Base-by-base conservation (phyloP, 2,113 vertebrate genomes). In the Leptosomus discolor region DNA sequence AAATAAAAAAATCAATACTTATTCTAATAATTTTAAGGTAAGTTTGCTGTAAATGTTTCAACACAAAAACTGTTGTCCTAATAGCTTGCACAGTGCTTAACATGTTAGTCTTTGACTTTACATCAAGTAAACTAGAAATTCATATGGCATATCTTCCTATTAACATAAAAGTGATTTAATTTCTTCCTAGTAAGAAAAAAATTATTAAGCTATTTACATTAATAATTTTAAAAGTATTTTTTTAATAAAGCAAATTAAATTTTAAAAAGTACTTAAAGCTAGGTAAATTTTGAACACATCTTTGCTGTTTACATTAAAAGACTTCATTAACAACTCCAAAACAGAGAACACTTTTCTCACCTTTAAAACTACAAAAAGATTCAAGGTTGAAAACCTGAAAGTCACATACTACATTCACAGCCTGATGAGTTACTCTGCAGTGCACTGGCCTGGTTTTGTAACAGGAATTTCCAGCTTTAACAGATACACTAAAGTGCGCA, bases 381-480 rank as follows among this genome's bases (percentile, higher is more conserved):
- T 63, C 76, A 95, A 92, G 22, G 69, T 65, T 17, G 45, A 92
- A 89, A 92, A 9, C 17, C 37, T 90, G 34, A 96, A 70, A 78
- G 8, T 18, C 56, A 90, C 24, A 27, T 64, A 50, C 76, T 94
- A 75, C 56, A 48, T 93, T 73, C 43, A 95, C 58, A 95, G 32
- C 57, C 41, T 77, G 94, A 75, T 36, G 48, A 61, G 32, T 69
- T 76, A 76, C n/a, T 41, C 56, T 41, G 22, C 54, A 60, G 71
- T 45, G 41, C 46, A 96, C 51, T 87, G 86, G 41, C 89, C 92
- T 75, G 29, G 84, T 70, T 97, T 96, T 70, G 81, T 67, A 81
- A 90, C 12, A 12, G 58, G 63, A 46, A 64, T 77, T 95, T 96
- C 45, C 51, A 92, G 3, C 45, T 81, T 71, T 37, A 94, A 32